These are phyloP conservation scores for Synergus laeviventris DNA, from an alignment of 2,888 invertebrate species.

Conservation along the genomic window DNA sequence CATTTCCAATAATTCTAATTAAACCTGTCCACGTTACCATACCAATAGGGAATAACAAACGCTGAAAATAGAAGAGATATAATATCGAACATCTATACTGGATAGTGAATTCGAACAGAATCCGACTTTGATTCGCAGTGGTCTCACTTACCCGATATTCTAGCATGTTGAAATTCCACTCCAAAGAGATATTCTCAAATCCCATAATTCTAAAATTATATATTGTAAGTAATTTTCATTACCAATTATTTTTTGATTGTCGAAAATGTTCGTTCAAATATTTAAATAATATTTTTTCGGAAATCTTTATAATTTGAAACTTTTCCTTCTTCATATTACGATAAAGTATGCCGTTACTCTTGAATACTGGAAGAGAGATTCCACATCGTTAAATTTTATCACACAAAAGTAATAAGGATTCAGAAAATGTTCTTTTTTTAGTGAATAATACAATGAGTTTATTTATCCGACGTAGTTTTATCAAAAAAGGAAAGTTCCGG, in stretches of 20 bases:
- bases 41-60: conserved; percentile 13
- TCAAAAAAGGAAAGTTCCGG: background rate
- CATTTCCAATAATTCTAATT: conserved; percentile 36
- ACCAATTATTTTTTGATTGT: background rate
- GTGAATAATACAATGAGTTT: background rate
- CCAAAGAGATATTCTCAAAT: background rate
- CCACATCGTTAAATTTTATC: background rate
- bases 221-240: background rate
- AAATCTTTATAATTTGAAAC: background rate
- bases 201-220: background rate
- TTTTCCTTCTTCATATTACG: too few relatives aligned
- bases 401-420: background rate
- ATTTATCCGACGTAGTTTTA: background rate
- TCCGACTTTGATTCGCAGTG: conserved; percentile 10
- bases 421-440: background rate
- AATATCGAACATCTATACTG: conserved; percentile 1
- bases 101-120: conserved; percentile 3
- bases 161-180: background rate
- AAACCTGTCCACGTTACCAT: conserved; percentile 10
- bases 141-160: conserved; percentile 1
- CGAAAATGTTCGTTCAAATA: background rate
- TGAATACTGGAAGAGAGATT: background rate
- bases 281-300: background rate
- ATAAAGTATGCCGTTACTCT: background rate
- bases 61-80: background rate